Evolutionary conservation across 2,797 vertebrate genomes (phyloP).

Genomic region (Chelonia mydas): DNA sequence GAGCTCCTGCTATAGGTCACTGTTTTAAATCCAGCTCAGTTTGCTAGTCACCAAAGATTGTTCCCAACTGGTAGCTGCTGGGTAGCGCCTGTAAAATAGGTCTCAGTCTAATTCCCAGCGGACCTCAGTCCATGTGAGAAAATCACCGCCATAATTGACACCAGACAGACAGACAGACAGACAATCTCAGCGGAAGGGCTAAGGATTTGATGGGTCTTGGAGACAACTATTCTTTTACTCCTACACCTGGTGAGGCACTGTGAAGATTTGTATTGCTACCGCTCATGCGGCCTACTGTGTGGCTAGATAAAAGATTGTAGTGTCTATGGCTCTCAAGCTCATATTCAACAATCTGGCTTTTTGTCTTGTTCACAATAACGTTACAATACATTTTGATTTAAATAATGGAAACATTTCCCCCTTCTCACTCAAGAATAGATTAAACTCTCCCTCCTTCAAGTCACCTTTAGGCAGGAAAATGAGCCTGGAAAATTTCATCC

Average conservation of each 20-base stretch:
- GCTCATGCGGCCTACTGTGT: not conserved
- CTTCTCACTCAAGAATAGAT: not conserved
- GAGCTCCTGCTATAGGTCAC: not conserved
- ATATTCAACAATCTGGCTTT: not conserved
- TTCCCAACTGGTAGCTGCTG: not conserved
- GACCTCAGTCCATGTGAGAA: not conserved
- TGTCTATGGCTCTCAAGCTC: not conserved
- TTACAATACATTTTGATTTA: not conserved
- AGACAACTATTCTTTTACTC: not conserved
- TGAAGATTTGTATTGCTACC: not conserved
- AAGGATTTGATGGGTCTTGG: not conserved
- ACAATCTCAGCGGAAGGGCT: not conserved
- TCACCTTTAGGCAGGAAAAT: not conserved
- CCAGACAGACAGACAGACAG: not conserved
- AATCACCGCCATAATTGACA: not conserved
- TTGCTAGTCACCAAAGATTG: not conserved
- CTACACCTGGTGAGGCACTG: not conserved
- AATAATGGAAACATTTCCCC: not conserved
- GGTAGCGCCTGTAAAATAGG: not conserved
- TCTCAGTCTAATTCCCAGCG: not conserved
- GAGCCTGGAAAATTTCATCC: not conserved
- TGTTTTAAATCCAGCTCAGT: not conserved
- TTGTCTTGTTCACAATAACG: slow-evolving; percentile 36
- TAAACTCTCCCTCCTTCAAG: not conserved
- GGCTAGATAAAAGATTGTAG: not conserved